A percentile compares a stretch with the other conserved stretches of the same genome.
Conservation (phyloP, 2,888 invertebrate genomes). For the Euplexia lucipara region DNA sequence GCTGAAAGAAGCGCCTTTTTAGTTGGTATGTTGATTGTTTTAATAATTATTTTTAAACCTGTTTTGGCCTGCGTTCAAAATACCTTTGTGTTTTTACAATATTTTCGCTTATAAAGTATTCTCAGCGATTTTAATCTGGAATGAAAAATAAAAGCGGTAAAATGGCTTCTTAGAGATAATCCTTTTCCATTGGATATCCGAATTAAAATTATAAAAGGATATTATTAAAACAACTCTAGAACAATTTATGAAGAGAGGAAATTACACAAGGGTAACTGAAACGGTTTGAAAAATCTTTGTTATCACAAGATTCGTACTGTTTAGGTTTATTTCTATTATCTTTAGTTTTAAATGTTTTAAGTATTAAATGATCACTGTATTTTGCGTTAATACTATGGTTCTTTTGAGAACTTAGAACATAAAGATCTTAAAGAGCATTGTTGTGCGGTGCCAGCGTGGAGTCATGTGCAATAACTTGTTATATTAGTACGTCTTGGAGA, state of each 20-base stretch:
- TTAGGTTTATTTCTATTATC: not conserved
- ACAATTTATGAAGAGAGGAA: slow-evolving; percentile 6
- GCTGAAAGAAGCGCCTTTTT: slow-evolving; percentile 2
- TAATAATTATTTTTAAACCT: not conserved
- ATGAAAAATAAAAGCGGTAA: slow-evolving; percentile 11
- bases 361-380: not conserved
- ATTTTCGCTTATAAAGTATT: slow-evolving; percentile 3
- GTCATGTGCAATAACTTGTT: slow-evolving; percentile 20
- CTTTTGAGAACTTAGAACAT: slow-evolving; percentile 10
- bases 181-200: slow-evolving; percentile 31
- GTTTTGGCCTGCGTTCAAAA: not conserved
- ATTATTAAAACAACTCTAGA: slow-evolving; percentile 32
- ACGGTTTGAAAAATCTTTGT: slow-evolving; percentile 3
- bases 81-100: slow-evolving; percentile 13
- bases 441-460: slow-evolving; percentile 2
- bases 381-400: not conserved
- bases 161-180: slow-evolving; percentile 14
- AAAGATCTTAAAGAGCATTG: slow-evolving; percentile 20
- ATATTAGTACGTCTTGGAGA: slow-evolving; percentile 17
- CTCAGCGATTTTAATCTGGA: not conserved
- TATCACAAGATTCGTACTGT: slow-evolving; percentile 3
- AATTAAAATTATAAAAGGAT: slow-evolving; percentile 39
- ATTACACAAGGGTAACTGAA: slow-evolving; percentile 9
- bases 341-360: not conserved
- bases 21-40: not conserved